phyloP scores from a whole-genome alignment of 2,888 invertebrate genomes.

The Flexamia atlantica region DNA sequence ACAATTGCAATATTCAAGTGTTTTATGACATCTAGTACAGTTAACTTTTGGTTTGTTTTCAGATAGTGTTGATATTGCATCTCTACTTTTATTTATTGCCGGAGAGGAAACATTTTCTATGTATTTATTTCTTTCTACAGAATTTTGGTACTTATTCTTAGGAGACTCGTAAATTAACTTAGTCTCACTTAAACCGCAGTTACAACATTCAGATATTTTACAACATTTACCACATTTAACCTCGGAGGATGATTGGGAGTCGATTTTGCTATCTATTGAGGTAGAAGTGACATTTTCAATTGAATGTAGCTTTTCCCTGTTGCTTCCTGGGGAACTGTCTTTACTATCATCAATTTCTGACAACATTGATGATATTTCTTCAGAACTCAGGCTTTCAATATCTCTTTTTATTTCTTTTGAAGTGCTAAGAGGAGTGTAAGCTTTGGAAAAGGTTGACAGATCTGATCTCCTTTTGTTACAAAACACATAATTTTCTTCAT shows the following conservation, averaged over 20 bases:
- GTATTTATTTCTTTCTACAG: neutral
- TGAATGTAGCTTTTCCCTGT: constrained; percentile 22
- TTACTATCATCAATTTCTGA: constrained; percentile 9
- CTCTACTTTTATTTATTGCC: too few relatives aligned
- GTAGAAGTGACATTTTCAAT: constrained; percentile 31
- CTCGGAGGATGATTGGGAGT: neutral
- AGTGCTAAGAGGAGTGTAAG: neutral
- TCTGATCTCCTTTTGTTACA: constrained; percentile 15
- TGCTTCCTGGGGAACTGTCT: neutral
- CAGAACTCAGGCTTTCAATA: constrained; percentile 22
- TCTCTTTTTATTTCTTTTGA: neutral
- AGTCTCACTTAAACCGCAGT: neutral
- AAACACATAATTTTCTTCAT: neutral
- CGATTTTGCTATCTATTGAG: neutral
- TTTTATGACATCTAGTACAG: neutral
- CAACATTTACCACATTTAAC: neutral
- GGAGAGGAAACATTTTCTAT: too few relatives aligned
- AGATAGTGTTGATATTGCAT: neutral
- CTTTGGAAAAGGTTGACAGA: neutral
- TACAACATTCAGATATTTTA: neutral
- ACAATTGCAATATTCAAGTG: neutral
- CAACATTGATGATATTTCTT: constrained; percentile 33
- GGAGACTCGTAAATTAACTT: neutral
- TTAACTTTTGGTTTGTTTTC: neutral
- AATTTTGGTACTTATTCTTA: neutral